Conservation (phyloP, 2,888 invertebrate genomes). For the Melanchra persicariae region DNA sequence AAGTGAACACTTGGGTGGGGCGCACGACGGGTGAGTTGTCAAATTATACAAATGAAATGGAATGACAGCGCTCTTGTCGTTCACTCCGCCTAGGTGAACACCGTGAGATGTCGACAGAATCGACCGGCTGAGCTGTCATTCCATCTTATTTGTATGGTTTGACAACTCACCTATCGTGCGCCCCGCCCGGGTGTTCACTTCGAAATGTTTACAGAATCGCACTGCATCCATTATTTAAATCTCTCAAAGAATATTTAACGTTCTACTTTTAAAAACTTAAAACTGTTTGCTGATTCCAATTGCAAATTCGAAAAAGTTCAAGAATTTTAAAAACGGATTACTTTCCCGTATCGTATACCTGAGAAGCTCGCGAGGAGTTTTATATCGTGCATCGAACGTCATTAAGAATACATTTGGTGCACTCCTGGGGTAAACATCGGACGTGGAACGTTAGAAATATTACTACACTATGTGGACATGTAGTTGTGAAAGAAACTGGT, state of each 20-base stretch:
- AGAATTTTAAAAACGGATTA: conserved; percentile 62
- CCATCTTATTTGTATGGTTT: too few relatives aligned
- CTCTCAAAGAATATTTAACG: conserved; percentile 20
- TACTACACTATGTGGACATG: conserved; percentile 53
- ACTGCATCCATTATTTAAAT: conserved; percentile 45
- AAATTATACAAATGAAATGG: too few relatives aligned
- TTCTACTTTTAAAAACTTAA: conserved; percentile 36
- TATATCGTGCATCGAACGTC: conserved; percentile 58
- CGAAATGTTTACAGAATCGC: too few relatives aligned
- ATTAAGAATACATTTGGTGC: conserved; percentile 69
- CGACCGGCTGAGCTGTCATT: too few relatives aligned
- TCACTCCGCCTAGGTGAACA: too few relatives aligned
- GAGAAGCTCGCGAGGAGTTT: conserved; percentile 41
- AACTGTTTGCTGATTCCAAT: conserved; percentile 48
- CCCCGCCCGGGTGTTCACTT: too few relatives aligned
- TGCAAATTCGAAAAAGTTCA: conserved; percentile 56
- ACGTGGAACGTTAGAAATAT: conserved; percentile 61
- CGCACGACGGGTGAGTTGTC: too few relatives aligned
- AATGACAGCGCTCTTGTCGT: too few relatives aligned
- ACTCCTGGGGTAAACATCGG: conserved; percentile 46
- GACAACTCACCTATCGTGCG: too few relatives aligned
- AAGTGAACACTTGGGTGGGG: too few relatives aligned
- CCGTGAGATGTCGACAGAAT: too few relatives aligned
- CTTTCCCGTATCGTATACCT: conserved; percentile 52
- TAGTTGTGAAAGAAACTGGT: conserved; percentile 58